Conservation (phyloP, 2,113 vertebrate species). For the Cromileptes altivelis region DNA sequence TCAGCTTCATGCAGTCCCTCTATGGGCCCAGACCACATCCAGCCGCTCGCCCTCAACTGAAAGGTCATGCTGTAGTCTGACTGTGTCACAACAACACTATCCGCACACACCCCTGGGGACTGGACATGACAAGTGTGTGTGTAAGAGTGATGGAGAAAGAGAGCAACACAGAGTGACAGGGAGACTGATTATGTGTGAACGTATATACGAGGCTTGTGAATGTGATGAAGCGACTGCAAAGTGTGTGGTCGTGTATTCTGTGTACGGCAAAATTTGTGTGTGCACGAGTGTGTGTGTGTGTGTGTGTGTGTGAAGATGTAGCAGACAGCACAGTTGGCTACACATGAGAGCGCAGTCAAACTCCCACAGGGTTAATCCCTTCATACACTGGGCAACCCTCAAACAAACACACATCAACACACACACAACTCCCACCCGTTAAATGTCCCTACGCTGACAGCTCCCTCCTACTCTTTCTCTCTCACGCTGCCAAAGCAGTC, state of each 20-base stretch:
- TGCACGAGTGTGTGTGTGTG: neutral
- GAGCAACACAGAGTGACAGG: slow-evolving; percentile 12
- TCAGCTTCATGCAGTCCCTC: slow-evolving; percentile 39
- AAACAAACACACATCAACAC: slow-evolving; percentile 32
- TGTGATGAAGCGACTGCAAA: slow-evolving; percentile 32
- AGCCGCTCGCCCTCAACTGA: slow-evolving; percentile 3
- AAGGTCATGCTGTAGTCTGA: slow-evolving; percentile 59
- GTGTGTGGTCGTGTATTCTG: slow-evolving; percentile 17
- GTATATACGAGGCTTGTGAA: slow-evolving; percentile 23
- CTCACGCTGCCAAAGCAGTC: slow-evolving; percentile 45
- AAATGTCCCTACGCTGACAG: slow-evolving; percentile 66
- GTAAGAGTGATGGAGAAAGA: slow-evolving; percentile 5
- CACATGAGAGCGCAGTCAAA: slow-evolving; percentile 62
- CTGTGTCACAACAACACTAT: slow-evolving; percentile 55
- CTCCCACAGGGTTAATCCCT: slow-evolving; percentile 69
- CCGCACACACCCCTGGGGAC: slow-evolving; percentile 4
- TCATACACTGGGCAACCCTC: slow-evolving; percentile 53
- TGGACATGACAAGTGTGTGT: neutral
- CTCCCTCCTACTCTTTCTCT: slow-evolving; percentile 60
- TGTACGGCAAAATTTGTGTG: neutral
- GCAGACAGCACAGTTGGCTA: slow-evolving; percentile 68
- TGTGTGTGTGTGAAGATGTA: slow-evolving; percentile 13
- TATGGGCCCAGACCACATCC: slow-evolving; percentile 34
- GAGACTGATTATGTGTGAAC: slow-evolving; percentile 27
- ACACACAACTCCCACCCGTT: slow-evolving; percentile 48